Base-by-base conservation (phyloP, 2,888 invertebrate genomes). In the Nezara viridula region DNA sequence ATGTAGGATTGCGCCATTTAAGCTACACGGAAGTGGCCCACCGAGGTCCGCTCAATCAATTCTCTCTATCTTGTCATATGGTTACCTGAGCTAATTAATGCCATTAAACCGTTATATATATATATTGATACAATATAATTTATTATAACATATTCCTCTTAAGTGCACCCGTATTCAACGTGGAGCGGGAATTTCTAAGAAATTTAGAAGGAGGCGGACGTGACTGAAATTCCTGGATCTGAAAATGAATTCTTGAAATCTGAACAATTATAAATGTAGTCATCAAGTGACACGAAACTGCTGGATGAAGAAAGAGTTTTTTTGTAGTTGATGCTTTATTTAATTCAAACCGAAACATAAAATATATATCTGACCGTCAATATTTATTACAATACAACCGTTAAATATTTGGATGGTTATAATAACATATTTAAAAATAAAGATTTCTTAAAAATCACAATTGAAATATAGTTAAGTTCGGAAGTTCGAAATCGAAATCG, bases 1-100 rank as follows among this genome's bases (percentile, higher is more conserved):
- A 81, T 81, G 81, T 44, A 44, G 44, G 81, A 81, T 81, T 81
- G 81, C 81, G 44, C 81, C 81, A 81, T 81, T 81, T 44, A 81
- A 40, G 40, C 44, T n/a, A 44, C 81, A 47, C 81, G 81, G 81
- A 81, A 81, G 44, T 44, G 81, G 44, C 6, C 81, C 66, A 73
- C 66, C 66, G 66, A 73, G 66, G 66, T 73, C 66, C 60, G 55
- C 10, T 55, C 55, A 55, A 55, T 55, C 50, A 55, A 55, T 55
- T 55, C 55, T 16, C 27, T 32, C 66, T 7, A 21, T 37, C 66
- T 37, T 73, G 66, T 32, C 32, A 27, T 19, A 37, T 73, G 37
- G 16, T 6, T 7, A 24, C 37, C 7, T 73, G 9, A 19, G 19
- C 66, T 37, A 37, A 73, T 73, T 73, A 73, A 73, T 73, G 66